Evolutionary conservation across 1,140 invertebrate genomes (phyloP), one percentile per base, ranked within the genome.

Genomic region (Teleopsis dalmanni): DNA sequence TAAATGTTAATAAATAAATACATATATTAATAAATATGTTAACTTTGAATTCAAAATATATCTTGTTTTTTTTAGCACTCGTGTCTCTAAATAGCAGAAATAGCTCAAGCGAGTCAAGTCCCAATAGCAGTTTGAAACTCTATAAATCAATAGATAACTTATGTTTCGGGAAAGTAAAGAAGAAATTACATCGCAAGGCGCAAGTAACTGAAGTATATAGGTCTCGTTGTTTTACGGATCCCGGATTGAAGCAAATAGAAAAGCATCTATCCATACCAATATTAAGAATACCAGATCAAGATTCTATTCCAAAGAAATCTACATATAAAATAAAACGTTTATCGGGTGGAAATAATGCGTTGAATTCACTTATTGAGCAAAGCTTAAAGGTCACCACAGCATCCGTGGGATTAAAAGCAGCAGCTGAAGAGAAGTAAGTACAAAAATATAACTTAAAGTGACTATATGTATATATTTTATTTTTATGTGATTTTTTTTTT

Each of bases 381-480:
- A 59, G 57, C 8, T 41, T 61, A 0, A 61, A 59, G 29, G 57
- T 61, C 34, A 61, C 59, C 9, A 53, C 56, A 3, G 56, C 52
- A 14, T 56, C 59, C 34, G 54, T 61, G 34, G 59, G 59, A 7
- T 44, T 59, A 7, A 36, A 40, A 13, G 36, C 47, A 4, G n/a
- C 37, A 21, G 55, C 53, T 53, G 46, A 59, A 52, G 53, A 47
- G 18, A 52, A 45, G 50, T 47, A 27, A 45, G 48, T 50, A 19
- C 9, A 18, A 36, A n/a, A n/a, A n/a, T n/a, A n/a, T n/a, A n/a
- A n/a, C n/a, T n/a, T n/a, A n/a, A n/a, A n/a, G n/a, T n/a, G n/a
- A n/a, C n/a, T n/a, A n/a, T n/a, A n/a, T n/a, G n/a, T n/a, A n/a
- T n/a, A n/a, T n/a, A n/a, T n/a, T n/a, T n/a, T n/a, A n/a, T n/a